A percentile compares a stretch with the other conserved stretches of the same genome.
phyloP scores from a whole-genome alignment of 2,888 invertebrate species.

The Nephrocerus scutellatus region DNA sequence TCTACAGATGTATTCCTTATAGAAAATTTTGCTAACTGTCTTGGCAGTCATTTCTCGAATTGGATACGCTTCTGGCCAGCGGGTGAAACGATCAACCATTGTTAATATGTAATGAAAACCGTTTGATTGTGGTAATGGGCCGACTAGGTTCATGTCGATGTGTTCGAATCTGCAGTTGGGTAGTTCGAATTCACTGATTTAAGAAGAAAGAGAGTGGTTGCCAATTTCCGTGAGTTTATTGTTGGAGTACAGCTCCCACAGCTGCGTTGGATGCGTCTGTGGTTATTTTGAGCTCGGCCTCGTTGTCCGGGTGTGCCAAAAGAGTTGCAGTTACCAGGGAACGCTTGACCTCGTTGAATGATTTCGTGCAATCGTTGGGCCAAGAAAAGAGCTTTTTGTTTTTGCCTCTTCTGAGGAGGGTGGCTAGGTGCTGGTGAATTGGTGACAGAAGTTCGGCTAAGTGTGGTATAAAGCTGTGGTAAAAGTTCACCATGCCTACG shows the following conservation, averaged over 20 bases:
- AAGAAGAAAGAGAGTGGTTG: conserved; percentile 6
- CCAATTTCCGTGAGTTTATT: conserved; percentile 2
- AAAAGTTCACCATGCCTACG: background rate
- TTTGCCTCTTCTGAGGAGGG: too few relatives aligned
- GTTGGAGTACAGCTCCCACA: conserved; percentile 1
- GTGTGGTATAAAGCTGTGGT: background rate
- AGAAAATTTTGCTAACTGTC: conserved; percentile 5
- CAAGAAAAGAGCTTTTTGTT: too few relatives aligned
- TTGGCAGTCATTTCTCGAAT: conserved; percentile 7
- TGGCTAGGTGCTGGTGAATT: too few relatives aligned
- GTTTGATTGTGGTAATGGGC: conserved; percentile 29
- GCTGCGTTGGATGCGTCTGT: too few relatives aligned
- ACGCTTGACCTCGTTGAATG: background rate
- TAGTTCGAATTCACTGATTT: too few relatives aligned
- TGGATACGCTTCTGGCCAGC: conserved; percentile 15
- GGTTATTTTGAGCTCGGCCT: too few relatives aligned
- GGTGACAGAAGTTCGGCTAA: too few relatives aligned
- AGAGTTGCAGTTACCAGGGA: too few relatives aligned
- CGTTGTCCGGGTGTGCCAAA: too few relatives aligned
- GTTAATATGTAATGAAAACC: conserved; percentile 12
- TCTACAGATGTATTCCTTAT: conserved; percentile 1
- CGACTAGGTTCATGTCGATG: conserved; percentile 33
- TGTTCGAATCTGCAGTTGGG: too few relatives aligned
- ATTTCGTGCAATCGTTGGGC: too few relatives aligned
- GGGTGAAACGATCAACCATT: conserved; percentile 9